Evolutionary conservation across 2,113 vertebrate genomes (phyloP).

Genomic region (Girardinichthys multiradiatus): DNA sequence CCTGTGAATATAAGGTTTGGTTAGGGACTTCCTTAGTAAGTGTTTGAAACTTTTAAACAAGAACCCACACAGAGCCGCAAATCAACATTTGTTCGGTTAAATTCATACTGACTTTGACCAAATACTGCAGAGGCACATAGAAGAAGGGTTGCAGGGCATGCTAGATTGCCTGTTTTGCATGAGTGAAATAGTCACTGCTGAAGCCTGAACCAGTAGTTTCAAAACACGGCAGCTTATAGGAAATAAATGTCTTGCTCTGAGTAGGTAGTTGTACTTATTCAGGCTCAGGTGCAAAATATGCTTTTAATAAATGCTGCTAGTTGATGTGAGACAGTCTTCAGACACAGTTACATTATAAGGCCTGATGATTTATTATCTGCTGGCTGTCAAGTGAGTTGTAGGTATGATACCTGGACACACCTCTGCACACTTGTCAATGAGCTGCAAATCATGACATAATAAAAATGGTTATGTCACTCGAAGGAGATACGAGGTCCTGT

Average conservation of each 20-base stretch:
- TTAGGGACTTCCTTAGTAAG: constrained; percentile 30
- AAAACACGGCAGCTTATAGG: not conserved
- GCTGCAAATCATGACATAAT: not conserved
- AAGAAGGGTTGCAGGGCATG: constrained; percentile 11
- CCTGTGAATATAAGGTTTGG: constrained; percentile 8
- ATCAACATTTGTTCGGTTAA: constrained; percentile 9
- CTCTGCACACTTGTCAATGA: not conserved
- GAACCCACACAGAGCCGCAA: constrained; percentile 39
- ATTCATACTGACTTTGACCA: not conserved
- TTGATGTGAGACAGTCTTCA: not conserved
- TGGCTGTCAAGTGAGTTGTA: not conserved
- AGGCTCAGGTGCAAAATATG: not conserved
- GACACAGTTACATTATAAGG: not conserved
- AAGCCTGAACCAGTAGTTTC: not conserved
- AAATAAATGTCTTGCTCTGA: not conserved
- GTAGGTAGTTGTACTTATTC: not conserved
- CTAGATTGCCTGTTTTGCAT: not conserved
- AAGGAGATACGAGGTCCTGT: not conserved
- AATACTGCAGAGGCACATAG: constrained; percentile 11
- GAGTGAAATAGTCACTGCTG: not conserved
- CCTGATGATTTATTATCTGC: not conserved
- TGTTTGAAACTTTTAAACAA: not conserved
- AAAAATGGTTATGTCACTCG: not conserved
- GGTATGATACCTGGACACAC: not conserved
- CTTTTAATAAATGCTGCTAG: not conserved